Conservation (phyloP, 2,113 vertebrate species). For the Eclectus roratus region DNA sequence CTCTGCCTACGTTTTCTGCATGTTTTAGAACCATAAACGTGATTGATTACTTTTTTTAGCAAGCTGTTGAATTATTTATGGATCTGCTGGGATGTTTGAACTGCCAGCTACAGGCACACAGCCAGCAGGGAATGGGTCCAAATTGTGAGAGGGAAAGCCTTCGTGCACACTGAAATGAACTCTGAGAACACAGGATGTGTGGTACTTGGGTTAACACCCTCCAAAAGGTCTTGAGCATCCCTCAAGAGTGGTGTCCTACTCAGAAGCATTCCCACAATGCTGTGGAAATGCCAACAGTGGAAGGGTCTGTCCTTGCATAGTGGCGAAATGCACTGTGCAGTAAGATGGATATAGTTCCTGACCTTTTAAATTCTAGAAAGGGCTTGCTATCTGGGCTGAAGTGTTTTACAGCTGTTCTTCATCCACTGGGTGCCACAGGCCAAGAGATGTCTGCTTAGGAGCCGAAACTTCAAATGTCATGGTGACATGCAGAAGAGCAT, state of each 20-base stretch:
- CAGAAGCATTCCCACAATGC: rapidly evolving
- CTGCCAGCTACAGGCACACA: constrained; percentile 2
- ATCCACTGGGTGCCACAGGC: background rate
- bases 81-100: constrained; percentile 23
- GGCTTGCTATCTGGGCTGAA: background rate
- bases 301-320: background rate
- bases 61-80: constrained; percentile 44
- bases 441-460: background rate
- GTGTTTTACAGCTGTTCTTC: background rate
- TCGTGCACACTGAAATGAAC: background rate
- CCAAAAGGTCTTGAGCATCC: background rate
- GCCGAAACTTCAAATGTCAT: background rate
- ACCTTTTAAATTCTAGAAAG: background rate
- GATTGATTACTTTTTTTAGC: constrained; percentile 1
- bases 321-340: rapidly evolving
- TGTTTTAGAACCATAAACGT: background rate
- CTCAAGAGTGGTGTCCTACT: background rate
- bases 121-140: constrained; percentile 45
- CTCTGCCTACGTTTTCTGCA: background rate
- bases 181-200: rapidly evolving
- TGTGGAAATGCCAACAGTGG: rapidly evolving
- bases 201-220: background rate
- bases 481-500: background rate
- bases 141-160: constrained; percentile 8
- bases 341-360: background rate